Evolutionary conservation across 2,797 vertebrate genomes (phyloP).

Genomic region (Botia almorhae): DNA sequence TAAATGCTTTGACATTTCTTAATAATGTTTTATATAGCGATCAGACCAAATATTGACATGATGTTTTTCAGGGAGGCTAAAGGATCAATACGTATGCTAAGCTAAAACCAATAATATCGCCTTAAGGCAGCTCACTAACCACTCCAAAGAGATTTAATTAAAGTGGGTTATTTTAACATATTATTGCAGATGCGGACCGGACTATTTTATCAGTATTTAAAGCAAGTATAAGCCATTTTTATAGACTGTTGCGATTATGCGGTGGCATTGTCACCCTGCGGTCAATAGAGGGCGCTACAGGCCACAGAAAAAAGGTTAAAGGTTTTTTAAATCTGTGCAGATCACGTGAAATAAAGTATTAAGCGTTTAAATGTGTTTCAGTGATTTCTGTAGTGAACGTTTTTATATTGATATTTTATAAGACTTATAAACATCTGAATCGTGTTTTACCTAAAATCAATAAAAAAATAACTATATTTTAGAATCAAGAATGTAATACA

Average conservation of each 20-base stretch:
- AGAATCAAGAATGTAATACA: too few relatives aligned
- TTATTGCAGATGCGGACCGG: constrained; percentile 12
- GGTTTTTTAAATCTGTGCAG: constrained; percentile 29
- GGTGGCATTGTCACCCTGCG: constrained; percentile 26
- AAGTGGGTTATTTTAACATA: not conserved
- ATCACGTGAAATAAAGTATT: constrained; percentile 46
- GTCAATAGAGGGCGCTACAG: constrained; percentile 53
- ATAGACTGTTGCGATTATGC: constrained; percentile 36
- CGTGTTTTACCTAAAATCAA: too few relatives aligned
- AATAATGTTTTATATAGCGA: constrained; percentile 14
- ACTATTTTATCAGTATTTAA: constrained; percentile 42
- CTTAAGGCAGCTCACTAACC: constrained; percentile 21
- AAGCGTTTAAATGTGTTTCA: constrained; percentile 20
- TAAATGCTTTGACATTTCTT: constrained; percentile 30
- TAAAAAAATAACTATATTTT: too few relatives aligned
- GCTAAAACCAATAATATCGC: constrained; percentile 27
- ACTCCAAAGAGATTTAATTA: constrained; percentile 16
- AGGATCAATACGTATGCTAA: constrained; percentile 23
- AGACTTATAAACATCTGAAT: too few relatives aligned
- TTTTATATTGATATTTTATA: not conserved
- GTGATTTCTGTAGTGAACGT: not conserved
- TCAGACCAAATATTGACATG: constrained; percentile 17
- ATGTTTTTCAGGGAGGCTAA: constrained; percentile 27
- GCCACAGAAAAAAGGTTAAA: constrained; percentile 50
- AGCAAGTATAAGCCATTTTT: constrained; percentile 46